phyloP scores from a whole-genome alignment of 2,888 invertebrate species.

The Melanargia galathea region DNA sequence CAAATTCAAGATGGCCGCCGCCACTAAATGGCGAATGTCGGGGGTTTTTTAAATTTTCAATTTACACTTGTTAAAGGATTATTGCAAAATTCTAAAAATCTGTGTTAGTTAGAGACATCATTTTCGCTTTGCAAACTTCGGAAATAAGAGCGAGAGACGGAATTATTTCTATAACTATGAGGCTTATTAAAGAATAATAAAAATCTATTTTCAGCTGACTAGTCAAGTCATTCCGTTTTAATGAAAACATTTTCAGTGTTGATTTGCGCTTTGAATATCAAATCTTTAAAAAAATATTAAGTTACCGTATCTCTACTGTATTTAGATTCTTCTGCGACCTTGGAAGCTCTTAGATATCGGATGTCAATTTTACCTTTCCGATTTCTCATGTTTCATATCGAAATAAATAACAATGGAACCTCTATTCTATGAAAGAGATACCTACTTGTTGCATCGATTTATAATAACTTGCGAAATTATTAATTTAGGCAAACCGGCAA shows the following conservation, averaged over 20 bases:
- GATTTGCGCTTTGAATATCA: background rate
- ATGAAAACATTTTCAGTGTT: background rate
- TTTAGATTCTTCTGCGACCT: constrained; percentile 4
- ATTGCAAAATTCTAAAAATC: too few relatives aligned
- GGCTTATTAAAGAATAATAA: too few relatives aligned
- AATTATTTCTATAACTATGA: too few relatives aligned
- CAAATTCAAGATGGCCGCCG: too few relatives aligned
- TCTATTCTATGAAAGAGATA: constrained; percentile 4
- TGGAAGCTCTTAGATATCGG: background rate
- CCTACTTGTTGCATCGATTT: background rate
- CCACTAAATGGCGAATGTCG: too few relatives aligned
- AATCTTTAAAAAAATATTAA: background rate
- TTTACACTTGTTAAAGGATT: too few relatives aligned
- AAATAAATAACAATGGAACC: background rate
- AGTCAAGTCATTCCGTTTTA: background rate
- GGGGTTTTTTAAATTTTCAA: too few relatives aligned
- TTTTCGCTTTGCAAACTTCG: too few relatives aligned
- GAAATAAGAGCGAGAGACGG: too few relatives aligned
- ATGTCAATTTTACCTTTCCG: constrained; percentile 14
- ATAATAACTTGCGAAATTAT: background rate
- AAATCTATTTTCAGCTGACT: too few relatives aligned
- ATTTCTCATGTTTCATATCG: constrained; percentile 15
- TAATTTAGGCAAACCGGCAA: background rate
- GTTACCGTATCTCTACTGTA: background rate
- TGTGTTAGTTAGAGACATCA: too few relatives aligned